These are phyloP conservation scores for Clavelina lepadiformis DNA, from an alignment of 23 tunicate species.

Conservation along the genomic window DNA sequence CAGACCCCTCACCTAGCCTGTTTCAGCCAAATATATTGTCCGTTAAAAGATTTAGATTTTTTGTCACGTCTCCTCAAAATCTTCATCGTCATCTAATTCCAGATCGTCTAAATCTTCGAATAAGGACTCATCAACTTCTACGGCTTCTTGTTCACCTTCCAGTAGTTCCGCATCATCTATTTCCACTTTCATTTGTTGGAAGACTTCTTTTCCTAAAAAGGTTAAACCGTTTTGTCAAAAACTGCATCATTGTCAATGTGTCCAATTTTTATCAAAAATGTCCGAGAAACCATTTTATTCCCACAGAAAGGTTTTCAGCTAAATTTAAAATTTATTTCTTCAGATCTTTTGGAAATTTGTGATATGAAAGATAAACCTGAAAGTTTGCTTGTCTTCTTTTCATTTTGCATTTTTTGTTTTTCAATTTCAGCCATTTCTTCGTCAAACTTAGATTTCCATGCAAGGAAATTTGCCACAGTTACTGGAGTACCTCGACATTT, in stretches of 20 bases:
- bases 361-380: slow-evolving; percentile 28
- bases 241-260: too few relatives aligned
- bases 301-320: too few relatives aligned
- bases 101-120: slow-evolving; percentile 91
- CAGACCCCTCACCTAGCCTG: too few relatives aligned
- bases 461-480: slow-evolving; percentile 76
- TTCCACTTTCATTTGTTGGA: slow-evolving; percentile 41
- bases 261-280: too few relatives aligned
- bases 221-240: too few relatives aligned
- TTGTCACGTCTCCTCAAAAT: too few relatives aligned
- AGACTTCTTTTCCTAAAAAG: slow-evolving; percentile 64
- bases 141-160: slow-evolving; percentile 69
- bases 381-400: slow-evolving; percentile 42
- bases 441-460: slow-evolving; percentile 86
- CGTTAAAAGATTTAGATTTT: too few relatives aligned
- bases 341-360: too few relatives aligned
- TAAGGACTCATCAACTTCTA: slow-evolving; percentile 91
- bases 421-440: slow-evolving; percentile 62
- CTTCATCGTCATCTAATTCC: slow-evolving; percentile 52
- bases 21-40: too few relatives aligned
- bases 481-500: slow-evolving; percentile 95
- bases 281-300: too few relatives aligned
- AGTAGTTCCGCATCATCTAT: slow-evolving; percentile 57
- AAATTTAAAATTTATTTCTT: too few relatives aligned
- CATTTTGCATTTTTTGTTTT: slow-evolving; percentile 6